These are phyloP conservation scores for Procapra przewalskii DNA, from an alignment of 2,113 vertebrate species.

Conservation along the genomic window DNA sequence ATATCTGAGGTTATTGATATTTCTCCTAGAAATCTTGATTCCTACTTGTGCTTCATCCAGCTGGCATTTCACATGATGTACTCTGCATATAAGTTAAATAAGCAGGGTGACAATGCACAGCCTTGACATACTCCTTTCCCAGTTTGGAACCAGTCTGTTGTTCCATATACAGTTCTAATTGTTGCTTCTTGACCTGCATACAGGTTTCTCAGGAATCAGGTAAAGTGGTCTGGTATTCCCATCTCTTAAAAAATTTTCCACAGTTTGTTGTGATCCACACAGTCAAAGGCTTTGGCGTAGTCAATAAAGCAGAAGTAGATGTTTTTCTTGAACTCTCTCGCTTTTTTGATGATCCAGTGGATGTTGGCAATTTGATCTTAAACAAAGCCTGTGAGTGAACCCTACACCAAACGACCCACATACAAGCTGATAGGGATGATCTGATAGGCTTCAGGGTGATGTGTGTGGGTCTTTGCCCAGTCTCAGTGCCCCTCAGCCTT, in stretches of 20 bases:
- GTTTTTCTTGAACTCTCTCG: not conserved
- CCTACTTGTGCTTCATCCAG: not conserved
- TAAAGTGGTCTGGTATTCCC: not conserved
- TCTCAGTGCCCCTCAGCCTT: not conserved
- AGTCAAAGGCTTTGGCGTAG: not conserved
- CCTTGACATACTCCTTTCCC: not conserved
- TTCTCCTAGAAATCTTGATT: not conserved
- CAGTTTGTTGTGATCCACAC: not conserved
- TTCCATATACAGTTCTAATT: not conserved
- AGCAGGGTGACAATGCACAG: not conserved
- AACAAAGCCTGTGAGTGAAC: constrained; percentile 77
- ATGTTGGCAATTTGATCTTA: constrained; percentile 54
- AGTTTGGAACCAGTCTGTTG: not conserved
- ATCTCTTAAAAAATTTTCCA: not conserved
- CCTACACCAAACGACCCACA: accelerated
- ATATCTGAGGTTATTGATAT: not conserved
- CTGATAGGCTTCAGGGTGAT: not conserved
- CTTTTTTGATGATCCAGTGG: not conserved
- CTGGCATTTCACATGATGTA: not conserved
- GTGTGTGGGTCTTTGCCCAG: not conserved
- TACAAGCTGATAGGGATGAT: accelerated
- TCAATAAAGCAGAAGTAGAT: not conserved
- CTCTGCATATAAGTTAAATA: not conserved
- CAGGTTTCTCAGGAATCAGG: not conserved
- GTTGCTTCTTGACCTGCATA: not conserved